Conservation (phyloP, 30 jellyfish, hydroid and myxozoan genomes). For the Rhopilema esculentum region DNA sequence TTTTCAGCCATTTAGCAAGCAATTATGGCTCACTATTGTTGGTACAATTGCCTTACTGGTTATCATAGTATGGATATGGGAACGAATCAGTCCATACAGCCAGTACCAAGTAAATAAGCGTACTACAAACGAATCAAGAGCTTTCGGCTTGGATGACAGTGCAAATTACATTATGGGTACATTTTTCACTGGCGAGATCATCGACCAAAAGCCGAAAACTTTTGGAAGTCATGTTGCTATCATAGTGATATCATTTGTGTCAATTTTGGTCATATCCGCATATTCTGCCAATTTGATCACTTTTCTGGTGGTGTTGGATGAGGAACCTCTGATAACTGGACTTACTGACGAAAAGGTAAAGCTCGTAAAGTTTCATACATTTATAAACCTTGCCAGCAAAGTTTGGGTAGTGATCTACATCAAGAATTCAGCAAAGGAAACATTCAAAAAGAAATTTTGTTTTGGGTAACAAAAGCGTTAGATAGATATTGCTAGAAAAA, state of each 20-base stretch:
- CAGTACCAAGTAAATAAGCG: conserved; percentile 20
- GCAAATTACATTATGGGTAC: conserved; percentile 60
- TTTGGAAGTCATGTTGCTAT: conserved; percentile 47
- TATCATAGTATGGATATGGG: conserved; percentile 37
- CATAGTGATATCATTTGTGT: conserved; percentile 25
- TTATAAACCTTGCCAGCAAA: too few species aligned
- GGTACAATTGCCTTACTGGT: conserved; percentile 19
- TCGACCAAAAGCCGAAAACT: conserved; percentile 59
- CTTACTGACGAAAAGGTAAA: conserved; percentile 52
- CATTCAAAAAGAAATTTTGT: too few species aligned
- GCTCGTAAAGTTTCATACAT: background rate
- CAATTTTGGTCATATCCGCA: conserved; percentile 50
- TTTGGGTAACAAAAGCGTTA: too few species aligned
- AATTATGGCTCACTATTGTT: conserved; percentile 24
- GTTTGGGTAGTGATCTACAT: too few species aligned
- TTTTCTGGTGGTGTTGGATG: conserved; percentile 53
- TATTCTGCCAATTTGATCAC: conserved; percentile 73
- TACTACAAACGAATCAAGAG: background rate
- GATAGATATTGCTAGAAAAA: too few species aligned
- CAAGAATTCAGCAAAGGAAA: too few species aligned
- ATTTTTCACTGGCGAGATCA: conserved; percentile 62
- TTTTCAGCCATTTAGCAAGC: conserved; percentile 54
- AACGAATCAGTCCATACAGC: conserved; percentile 44
- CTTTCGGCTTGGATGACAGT: conserved; percentile 40
- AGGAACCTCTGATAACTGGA: conserved; percentile 30